Base-by-base conservation (phyloP, 1,140 invertebrate species). In the Aethina tumida region DNA sequence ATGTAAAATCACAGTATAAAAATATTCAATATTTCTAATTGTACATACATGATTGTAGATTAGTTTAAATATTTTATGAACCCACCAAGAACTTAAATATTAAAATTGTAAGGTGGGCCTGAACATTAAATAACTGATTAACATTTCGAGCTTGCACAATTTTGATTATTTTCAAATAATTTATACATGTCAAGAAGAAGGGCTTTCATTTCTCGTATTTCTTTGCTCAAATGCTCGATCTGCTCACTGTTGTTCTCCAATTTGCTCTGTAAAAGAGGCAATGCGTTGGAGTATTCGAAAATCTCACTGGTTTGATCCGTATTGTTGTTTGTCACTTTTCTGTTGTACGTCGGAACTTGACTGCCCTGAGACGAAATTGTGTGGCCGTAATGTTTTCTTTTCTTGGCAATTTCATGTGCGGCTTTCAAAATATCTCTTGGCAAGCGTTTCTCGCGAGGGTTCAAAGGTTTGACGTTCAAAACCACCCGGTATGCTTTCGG, bases 401-500 rank as follows among this genome's bases (percentile, higher is more conserved):
- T 70, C 50, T 79, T 81, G 0, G 79, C 81, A 17, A 84, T 75
- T 39, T 83, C 77, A 43, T 84, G 76, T 3, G 81, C 81, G 5
- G 77, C 71, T 60, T 75, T 72, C 48, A 86, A 70, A 39, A 87
- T 75, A 33, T 86, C 80, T 14, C 73, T 67, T 0, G 83, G 84
- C 13, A 88, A 52, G 15, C 83, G 70, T 51, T 81, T 85, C 52
- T 87, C 84, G 32, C 80, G 70, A 0, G 82, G 82, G 64, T 84
- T 86, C 9, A 86, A 61, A 0, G 83, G 84, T 53, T 82, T 80
- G 0, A 86, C 83, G 37, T 81, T 83, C 3, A 85, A 48, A 2
- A 84, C 80, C 1, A 81, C 82, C 36, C 81, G 66, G 42, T 85
- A 81, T 0, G 81, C 79, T 41, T 81, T 77, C 0, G 83, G 84